These are phyloP conservation scores for Labeo rohita DNA, from an alignment of 2,113 vertebrate species.

Conservation along the genomic window DNA sequence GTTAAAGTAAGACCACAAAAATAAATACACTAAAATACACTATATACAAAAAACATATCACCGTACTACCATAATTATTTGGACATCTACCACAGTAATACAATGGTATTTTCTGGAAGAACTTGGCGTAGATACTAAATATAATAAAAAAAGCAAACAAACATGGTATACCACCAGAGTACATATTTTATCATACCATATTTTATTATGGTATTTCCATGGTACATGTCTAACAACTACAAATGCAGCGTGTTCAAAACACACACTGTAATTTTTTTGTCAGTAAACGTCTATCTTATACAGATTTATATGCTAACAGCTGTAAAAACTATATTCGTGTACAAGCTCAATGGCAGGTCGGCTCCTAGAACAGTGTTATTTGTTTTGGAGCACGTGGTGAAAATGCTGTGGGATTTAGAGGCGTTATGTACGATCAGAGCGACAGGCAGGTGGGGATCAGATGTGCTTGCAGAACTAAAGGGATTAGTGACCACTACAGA, in stretches of 20 bases:
- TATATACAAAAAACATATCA: background rate
- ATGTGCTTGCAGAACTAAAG: constrained; percentile 47
- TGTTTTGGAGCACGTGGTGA: constrained; percentile 12
- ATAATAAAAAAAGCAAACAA: background rate
- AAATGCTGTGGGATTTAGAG: constrained; percentile 39
- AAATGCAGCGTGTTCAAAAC: background rate
- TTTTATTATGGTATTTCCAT: background rate
- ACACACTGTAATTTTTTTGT: background rate
- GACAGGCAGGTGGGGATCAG: constrained; percentile 34
- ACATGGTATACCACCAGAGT: background rate
- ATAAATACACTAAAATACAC: background rate
- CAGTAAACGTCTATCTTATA: background rate
- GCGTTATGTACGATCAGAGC: constrained; percentile 43
- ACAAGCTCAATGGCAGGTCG: background rate
- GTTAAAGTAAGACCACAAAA: no score
- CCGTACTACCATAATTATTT: background rate
- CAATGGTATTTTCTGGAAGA: background rate
- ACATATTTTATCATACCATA: background rate
- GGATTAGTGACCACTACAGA: constrained; percentile 45
- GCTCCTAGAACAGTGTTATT: background rate
- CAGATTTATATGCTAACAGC: background rate
- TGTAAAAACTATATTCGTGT: background rate
- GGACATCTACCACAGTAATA: background rate
- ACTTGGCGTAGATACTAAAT: background rate
- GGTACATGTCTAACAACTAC: background rate